A percentile compares a stretch with the other conserved stretches of the same genome.
phyloP scores from a whole-genome alignment of 2,888 invertebrate species.

The Callosobruchus maculatus region DNA sequence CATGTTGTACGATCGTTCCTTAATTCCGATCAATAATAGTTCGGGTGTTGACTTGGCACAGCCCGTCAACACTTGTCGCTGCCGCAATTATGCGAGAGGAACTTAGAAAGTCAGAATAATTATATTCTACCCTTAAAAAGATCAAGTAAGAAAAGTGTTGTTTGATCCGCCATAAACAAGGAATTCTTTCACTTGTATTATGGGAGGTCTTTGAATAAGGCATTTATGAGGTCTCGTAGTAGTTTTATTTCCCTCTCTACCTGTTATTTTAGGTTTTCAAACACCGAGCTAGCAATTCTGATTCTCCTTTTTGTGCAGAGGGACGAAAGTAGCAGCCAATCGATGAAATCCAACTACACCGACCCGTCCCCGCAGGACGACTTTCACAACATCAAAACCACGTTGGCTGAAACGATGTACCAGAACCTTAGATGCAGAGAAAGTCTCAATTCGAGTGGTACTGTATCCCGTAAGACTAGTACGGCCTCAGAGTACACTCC shows the following conservation, averaged over 20 bases:
- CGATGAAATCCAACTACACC: constrained; percentile 29
- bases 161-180: too few species aligned
- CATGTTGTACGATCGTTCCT: too few species aligned
- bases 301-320: constrained; percentile 25
- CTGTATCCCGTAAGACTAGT: constrained; percentile 56
- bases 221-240: too few species aligned
- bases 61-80: too few species aligned
- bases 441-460: constrained; percentile 48
- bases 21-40: too few species aligned
- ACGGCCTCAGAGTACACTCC: constrained; percentile 58
- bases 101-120: too few species aligned
- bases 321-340: constrained; percentile 37
- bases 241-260: neutral
- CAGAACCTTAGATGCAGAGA: constrained; percentile 42
- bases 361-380: constrained; percentile 25
- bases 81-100: too few species aligned
- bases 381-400: constrained; percentile 40
- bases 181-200: too few species aligned
- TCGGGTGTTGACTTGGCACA: too few species aligned
- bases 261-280: neutral
- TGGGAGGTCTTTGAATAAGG: too few species aligned
- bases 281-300: neutral
- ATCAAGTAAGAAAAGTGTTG: too few species aligned
- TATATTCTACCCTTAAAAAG: too few species aligned
- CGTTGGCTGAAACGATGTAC: constrained; percentile 42